phyloP scores from a whole-genome alignment of 2,797 vertebrate species.

The Rachycentron canadum region DNA sequence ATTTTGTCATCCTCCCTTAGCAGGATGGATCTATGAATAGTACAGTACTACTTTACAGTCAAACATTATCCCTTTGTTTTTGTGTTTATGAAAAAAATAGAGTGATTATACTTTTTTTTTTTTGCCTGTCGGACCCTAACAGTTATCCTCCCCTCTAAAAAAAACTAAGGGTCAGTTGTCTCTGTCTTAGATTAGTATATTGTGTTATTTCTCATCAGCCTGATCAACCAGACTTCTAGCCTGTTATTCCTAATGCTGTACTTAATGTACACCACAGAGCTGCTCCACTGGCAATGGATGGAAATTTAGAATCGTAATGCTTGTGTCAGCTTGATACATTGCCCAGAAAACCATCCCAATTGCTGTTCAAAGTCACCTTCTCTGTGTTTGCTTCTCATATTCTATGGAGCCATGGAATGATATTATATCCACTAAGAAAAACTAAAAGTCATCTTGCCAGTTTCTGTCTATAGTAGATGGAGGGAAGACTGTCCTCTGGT shows the following conservation, averaged over 20 bases:
- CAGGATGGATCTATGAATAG: neutral
- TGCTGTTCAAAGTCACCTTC: slow-evolving; percentile 73
- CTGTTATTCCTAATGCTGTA: slow-evolving; percentile 5
- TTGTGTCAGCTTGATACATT: slow-evolving; percentile 59
- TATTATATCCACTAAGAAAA: slow-evolving; percentile 27
- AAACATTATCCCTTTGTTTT: neutral
- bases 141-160: neutral
- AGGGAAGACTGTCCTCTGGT: neutral
- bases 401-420: slow-evolving; percentile 32
- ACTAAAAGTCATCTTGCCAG: neutral
- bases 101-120: neutral
- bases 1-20: too few species aligned
- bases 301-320: slow-evolving; percentile 53
- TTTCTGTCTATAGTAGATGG: neutral
- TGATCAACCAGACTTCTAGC: neutral
- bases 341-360: slow-evolving; percentile 67
- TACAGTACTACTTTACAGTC: neutral
- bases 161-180: neutral
- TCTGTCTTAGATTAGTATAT: neutral
- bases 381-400: slow-evolving; percentile 59
- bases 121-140: neutral
- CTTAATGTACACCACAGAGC: slow-evolving; percentile 23
- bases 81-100: neutral
- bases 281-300: slow-evolving; percentile 40
- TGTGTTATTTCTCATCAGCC: slow-evolving; percentile 26